Base-by-base conservation (phyloP, 1,140 invertebrate genomes). In the Drosophila neocordata region DNA sequence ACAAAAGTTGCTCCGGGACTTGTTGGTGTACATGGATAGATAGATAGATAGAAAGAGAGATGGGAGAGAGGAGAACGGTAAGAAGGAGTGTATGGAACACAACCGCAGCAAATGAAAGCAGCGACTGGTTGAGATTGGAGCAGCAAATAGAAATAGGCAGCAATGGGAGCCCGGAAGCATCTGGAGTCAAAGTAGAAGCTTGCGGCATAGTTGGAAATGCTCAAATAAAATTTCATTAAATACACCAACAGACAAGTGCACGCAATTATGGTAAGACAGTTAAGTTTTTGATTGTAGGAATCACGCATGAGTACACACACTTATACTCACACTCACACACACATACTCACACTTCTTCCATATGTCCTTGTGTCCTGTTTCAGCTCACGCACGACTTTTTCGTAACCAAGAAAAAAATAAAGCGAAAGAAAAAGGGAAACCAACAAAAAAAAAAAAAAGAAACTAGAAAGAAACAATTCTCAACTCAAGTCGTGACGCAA, bases 241-340 rank as follows among this genome's bases (percentile, higher is more conserved):
- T 79, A 88, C 79, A 89, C 77, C 87, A 80, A 89, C 85, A 89
- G 71, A 85, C 79, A 89, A 88, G 84, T 83, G 84, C 84, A 89
- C 85, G 84, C 79, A 88, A 88, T 88, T 88, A 89, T 88, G 84
- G 83, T 67, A 81, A 82, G 83, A 88, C 81, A 89, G 83, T 88
- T 88, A 87, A 88, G 83, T 88, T 88, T 88, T 88, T 89, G 83
- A 88, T 88, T 88, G 83, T 87, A 84, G 83, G 83, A 87, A 87
- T 87, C 83, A 87, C 83, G 83, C 83, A 87, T 87, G 83, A 88
- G 83, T 87, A 78, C 78, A 65, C 83, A 82, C 79, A 83, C 68
- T 53, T 51, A 48, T 9, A 48, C 34, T 48, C 9, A 31, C n/a
- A 22, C n/a, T 20, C 37, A 65, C 7, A 57, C 38, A 57, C 34